These are phyloP conservation scores for Propithecus perrieri DNA, from an alignment of 2,797 vertebrate species.

Conservation along the genomic window DNA sequence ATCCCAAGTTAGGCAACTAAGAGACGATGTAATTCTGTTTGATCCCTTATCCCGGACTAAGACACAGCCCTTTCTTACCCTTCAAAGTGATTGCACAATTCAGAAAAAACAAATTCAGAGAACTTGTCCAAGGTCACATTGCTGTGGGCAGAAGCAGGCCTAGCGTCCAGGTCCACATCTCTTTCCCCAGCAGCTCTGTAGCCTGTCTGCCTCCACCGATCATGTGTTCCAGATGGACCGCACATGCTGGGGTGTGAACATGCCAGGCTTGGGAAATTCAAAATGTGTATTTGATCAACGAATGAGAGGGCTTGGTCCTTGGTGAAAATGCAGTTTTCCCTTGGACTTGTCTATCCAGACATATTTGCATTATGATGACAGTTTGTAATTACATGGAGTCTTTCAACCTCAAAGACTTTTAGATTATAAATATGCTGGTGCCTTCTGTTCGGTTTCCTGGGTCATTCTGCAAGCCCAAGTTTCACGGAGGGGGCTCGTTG, in stretches of 20 bases:
- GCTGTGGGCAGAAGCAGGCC: not conserved
- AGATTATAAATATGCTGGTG: not conserved
- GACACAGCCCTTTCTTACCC: not conserved
- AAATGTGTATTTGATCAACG: constrained; percentile 64
- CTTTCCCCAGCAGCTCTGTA: not conserved
- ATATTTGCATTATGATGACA: constrained; percentile 68
- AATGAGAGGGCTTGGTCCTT: not conserved
- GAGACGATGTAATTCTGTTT: not conserved
- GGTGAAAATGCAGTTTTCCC: constrained; percentile 61
- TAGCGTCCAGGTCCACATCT: not conserved
- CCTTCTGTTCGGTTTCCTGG: constrained; percentile 58
- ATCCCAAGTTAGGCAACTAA: not conserved
- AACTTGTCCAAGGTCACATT: not conserved
- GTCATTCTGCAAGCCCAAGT: not conserved
- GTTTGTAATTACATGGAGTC: constrained; percentile 64
- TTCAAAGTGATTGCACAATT: not conserved
- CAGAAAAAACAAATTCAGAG: not conserved
- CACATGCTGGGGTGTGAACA: constrained; percentile 54
- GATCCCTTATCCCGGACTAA: not conserved
- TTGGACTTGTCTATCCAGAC: constrained; percentile 48
- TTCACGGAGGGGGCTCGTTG: not conserved
- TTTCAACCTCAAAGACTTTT: constrained; percentile 52
- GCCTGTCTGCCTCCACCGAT: not conserved
- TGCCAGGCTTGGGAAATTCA: not conserved
- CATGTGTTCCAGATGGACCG: constrained; percentile 59